These are phyloP conservation scores for Acyrthosiphon pisum DNA, from an alignment of 1,140 invertebrate species.

Conservation along the genomic window DNA sequence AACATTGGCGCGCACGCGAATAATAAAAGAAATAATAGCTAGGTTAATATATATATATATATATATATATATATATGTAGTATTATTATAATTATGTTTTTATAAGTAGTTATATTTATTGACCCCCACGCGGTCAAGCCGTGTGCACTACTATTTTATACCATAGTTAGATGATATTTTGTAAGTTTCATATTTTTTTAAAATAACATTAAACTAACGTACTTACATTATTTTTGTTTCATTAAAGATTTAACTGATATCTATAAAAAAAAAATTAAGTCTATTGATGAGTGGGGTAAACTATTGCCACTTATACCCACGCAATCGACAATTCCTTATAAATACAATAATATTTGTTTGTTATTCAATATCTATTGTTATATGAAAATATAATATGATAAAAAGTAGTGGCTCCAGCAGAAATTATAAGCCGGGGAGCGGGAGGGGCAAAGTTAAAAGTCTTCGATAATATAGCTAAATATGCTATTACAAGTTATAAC, in stretches of 20 bases:
- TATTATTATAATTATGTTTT: background rate
- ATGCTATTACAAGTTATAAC: no score
- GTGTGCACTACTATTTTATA: background rate
- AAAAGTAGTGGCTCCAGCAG: no score
- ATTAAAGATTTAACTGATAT: background rate
- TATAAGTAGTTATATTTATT: constrained; percentile 19
- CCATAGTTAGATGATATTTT: background rate
- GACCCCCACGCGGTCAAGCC: background rate
- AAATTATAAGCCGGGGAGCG: no score
- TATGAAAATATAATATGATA: no score
- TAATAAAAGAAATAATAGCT: background rate
- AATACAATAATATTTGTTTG: background rate
- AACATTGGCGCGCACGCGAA: background rate
- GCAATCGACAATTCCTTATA: background rate
- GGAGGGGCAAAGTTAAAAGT: no score
- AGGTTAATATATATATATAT: no score
- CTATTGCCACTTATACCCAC: background rate
- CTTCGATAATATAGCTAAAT: no score
- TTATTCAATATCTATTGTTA: background rate
- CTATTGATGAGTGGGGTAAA: background rate
- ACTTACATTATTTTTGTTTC: no score
- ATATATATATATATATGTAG: background rate
- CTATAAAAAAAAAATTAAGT: background rate
- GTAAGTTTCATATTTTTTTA: background rate
- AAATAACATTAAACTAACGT: background rate